Evolutionary conservation across 2,797 vertebrate genomes (phyloP).

Genomic region (Todus mexicanus): DNA sequence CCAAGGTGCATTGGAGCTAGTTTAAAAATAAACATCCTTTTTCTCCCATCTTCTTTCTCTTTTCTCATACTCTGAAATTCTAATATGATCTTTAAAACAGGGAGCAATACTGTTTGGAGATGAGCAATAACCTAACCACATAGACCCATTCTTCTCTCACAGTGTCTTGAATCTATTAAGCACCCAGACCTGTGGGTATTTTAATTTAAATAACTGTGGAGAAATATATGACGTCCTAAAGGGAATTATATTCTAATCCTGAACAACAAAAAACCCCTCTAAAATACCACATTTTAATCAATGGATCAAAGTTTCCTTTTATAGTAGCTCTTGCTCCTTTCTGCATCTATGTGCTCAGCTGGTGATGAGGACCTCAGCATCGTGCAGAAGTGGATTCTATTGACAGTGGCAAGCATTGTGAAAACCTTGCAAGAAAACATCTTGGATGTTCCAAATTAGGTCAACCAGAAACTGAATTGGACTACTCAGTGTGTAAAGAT

Average conservation of each 20-base stretch:
- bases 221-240: not conserved
- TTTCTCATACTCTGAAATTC: not conserved
- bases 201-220: not conserved
- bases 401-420: not conserved
- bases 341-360: not conserved
- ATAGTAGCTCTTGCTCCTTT: not conserved
- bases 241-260: not conserved
- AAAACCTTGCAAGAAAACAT: not conserved
- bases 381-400: not conserved
- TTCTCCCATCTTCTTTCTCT: not conserved
- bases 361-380: not conserved
- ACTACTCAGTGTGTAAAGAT: not conserved
- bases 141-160: not conserved
- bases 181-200: not conserved
- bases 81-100: not conserved
- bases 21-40: slow-evolving; percentile 38
- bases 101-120: not conserved
- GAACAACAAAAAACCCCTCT: not conserved
- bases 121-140: not conserved
- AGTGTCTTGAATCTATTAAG: not conserved
- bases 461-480: not conserved
- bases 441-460: not conserved
- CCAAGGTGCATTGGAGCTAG: not conserved
- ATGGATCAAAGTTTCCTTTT: not conserved
- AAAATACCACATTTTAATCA: not conserved